Evolutionary conservation across 2,888 invertebrate species (phyloP).

Genomic region (Amphipoea oculea): DNA sequence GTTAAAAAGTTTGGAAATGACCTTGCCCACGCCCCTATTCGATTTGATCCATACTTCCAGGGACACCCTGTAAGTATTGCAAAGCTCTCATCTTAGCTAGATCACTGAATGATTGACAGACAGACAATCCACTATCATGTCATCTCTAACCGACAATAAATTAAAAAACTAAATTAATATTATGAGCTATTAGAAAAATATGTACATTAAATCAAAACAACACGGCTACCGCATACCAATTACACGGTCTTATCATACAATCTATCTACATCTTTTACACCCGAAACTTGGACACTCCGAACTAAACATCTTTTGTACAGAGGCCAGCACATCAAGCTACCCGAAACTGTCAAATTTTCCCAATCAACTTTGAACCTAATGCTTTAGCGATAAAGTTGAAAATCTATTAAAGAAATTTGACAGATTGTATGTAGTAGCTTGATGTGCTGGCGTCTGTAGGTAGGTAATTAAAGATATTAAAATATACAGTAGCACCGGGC

Average conservation of each 20-base stretch:
- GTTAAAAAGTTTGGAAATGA: too few species aligned
- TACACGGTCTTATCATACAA: slow-evolving; percentile 50
- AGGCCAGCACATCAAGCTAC: too few species aligned
- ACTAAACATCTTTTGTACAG: slow-evolving; percentile 39
- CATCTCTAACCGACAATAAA: neutral
- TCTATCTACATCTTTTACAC: slow-evolving; percentile 57
- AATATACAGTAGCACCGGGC: slow-evolving; percentile 50
- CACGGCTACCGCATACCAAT: slow-evolving; percentile 30
- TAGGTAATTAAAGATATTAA: slow-evolving; percentile 61
- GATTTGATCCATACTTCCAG: too few species aligned
- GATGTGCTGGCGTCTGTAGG: neutral
- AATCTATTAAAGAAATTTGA: too few species aligned
- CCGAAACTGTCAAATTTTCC: too few species aligned
- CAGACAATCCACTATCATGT: neutral
- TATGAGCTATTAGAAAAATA: slow-evolving; percentile 28
- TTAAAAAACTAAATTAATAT: neutral
- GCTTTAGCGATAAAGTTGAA: too few species aligned
- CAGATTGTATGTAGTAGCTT: too few species aligned
- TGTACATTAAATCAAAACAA: slow-evolving; percentile 38
- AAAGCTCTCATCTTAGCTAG: too few species aligned
- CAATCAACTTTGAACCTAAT: too few species aligned
- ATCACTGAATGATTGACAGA: neutral
- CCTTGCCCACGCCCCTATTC: too few species aligned
- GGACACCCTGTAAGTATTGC: too few species aligned
- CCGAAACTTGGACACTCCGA: slow-evolving; percentile 48